Conservation (phyloP, 2,113 vertebrate genomes). For the Ranitomeya imitator region DNA sequence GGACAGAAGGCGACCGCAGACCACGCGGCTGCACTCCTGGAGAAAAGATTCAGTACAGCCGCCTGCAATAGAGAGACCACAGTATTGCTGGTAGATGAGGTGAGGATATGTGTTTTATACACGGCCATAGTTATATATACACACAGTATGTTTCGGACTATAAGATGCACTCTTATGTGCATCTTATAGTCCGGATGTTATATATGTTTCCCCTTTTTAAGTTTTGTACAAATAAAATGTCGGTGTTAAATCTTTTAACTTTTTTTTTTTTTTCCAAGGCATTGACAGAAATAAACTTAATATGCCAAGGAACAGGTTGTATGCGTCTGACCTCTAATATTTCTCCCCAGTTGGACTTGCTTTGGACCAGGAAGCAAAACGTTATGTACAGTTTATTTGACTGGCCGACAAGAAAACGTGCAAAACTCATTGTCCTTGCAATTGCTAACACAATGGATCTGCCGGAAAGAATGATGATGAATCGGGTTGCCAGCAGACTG, state of each 20-base stretch:
- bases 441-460: slow-evolving; percentile 99
- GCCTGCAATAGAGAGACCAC: slow-evolving; percentile 82
- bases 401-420: slow-evolving; percentile 88
- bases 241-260: too few species aligned
- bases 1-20: slow-evolving; percentile 87
- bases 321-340: not conserved
- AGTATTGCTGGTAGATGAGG: slow-evolving; percentile 92
- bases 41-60: slow-evolving; percentile 79
- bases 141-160: too few species aligned
- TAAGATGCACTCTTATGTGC: too few species aligned
- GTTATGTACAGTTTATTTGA: slow-evolving; percentile 97
- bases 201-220: too few species aligned
- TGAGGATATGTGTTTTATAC: slow-evolving; percentile 61
- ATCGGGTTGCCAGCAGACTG: slow-evolving; percentile 90
- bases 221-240: too few species aligned
- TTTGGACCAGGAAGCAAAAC: slow-evolving; percentile 96
- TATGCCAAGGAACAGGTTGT: too few species aligned
- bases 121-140: too few species aligned
- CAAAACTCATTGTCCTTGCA: slow-evolving; percentile 88
- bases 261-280: too few species aligned
- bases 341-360: slow-evolving; percentile 83
- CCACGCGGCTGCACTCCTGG: slow-evolving; percentile 86
- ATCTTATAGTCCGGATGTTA: too few species aligned
- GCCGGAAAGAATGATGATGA: slow-evolving; percentile 96
- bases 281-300: too few species aligned